A percentile compares a stretch with the other conserved stretches of the same genome.
These are phyloP conservation scores for Nowickia ferox DNA, from an alignment of 2,888 invertebrate genomes.

Conservation along the genomic window DNA sequence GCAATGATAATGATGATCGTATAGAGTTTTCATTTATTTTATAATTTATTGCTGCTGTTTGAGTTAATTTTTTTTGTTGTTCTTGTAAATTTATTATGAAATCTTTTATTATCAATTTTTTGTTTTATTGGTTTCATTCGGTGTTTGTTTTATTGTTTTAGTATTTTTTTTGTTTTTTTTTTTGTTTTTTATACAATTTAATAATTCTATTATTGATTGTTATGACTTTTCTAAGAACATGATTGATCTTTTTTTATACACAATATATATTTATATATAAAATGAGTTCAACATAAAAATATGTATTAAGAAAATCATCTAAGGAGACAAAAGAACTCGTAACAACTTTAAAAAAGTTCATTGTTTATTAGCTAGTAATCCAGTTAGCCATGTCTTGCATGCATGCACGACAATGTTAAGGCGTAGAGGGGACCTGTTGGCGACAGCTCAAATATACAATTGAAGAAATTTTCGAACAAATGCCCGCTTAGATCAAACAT, in stretches of 20 bases:
- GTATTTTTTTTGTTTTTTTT: slow-evolving; percentile 15
- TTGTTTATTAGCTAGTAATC: not conserved
- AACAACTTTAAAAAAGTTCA: not conserved
- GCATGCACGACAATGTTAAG: no score
- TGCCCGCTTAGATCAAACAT: no score
- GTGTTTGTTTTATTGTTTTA: slow-evolving; percentile 36
- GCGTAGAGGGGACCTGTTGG: no score
- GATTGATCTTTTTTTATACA: slow-evolving; percentile 12
- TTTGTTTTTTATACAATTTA: slow-evolving; percentile 37
- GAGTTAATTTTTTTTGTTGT: slow-evolving; percentile 1
- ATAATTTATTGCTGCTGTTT: slow-evolving; percentile 46
- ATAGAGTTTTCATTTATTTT: slow-evolving; percentile 47
- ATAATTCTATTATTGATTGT: slow-evolving; percentile 59
- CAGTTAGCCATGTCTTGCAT: no score
- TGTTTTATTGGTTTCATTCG: slow-evolving; percentile 34
- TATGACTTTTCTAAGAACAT: slow-evolving; percentile 63
- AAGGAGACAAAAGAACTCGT: slow-evolving; percentile 19
- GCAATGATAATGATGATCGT: slow-evolving; percentile 29
- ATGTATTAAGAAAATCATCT: not conserved
- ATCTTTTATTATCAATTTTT: slow-evolving; percentile 59
- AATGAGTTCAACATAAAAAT: slow-evolving; percentile 5
- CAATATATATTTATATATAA: not conserved
- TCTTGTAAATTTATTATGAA: slow-evolving; percentile 55
- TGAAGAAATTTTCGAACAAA: no score
- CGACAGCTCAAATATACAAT: no score